Base-by-base conservation (phyloP, 2,797 vertebrate species). In the Pelobates cultripes region DNA sequence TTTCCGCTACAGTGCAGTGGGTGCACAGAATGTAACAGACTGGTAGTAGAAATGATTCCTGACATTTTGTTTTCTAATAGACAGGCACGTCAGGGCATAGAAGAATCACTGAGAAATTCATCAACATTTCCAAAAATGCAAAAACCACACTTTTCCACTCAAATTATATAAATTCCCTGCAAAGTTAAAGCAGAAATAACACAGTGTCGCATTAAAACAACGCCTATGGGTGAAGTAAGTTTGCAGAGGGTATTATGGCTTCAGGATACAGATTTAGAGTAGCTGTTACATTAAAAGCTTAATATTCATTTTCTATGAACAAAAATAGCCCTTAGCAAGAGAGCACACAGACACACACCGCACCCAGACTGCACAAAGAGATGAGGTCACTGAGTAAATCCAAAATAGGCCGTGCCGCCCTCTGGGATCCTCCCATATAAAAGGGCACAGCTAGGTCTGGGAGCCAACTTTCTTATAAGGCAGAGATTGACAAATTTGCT, bases 351-450 rank as follows among this genome's bases (percentile, higher is more conserved):
- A 57, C 55, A 57, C 70, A 73, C 68, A 55, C 80, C 80, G 40
- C 80, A 47, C 80, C 80, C 70, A 40, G 61, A 17, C 43, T n/a
- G 44, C 69, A 60, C 74, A 77, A 77, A 82, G 74, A 55, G 75
- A 57, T 82, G 42, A 82, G 61, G 69, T 82, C 80, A 82, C 61
- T 82, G 70, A 72, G 80, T 82, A 73, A 82, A 77, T 68, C 47
- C 40, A 15, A 28, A 12, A 57, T 14, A 67, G 75, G 80, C 63
- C 60, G 74, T 7, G 75, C 15, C 28, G 42, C 13, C 43, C 14
- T 7, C 40, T 3, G 42, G 51, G 47, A 55, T 57, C 78, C 78
- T 80, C 78, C 78, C 78, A 69, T 17, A 80, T 40, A 43, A 61
- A 79, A 63, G 78, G 10, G 60, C 71, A 80, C 55, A 51, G 61